Evolutionary conservation across 2,113 vertebrate genomes (phyloP).

Genomic region (Tonatia bakeri): DNA sequence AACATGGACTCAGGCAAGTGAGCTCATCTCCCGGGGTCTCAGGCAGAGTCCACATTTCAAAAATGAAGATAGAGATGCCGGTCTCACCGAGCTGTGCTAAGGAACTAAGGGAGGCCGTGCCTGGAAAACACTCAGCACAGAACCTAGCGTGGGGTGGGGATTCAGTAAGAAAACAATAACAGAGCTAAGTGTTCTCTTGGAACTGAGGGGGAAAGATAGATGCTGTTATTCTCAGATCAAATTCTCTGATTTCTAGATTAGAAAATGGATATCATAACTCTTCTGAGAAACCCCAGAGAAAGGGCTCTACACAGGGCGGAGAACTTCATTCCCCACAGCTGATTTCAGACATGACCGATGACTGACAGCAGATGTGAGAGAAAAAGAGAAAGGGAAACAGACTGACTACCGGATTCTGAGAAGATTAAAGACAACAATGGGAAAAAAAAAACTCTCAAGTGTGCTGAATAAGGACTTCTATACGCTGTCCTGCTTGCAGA

Average conservation of each 20-base stretch:
- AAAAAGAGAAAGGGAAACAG: neutral
- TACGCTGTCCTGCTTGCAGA: neutral
- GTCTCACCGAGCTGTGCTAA: neutral
- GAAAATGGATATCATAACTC: neutral
- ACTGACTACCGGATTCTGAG: neutral
- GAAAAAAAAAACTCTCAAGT: neutral
- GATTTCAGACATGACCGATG: neutral
- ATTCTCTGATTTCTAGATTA: slow-evolving; percentile 10
- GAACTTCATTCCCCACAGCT: neutral
- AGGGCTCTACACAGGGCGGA: neutral
- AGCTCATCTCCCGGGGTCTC: neutral
- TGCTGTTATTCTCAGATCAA: neutral
- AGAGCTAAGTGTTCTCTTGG: neutral
- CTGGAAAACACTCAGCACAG: neutral
- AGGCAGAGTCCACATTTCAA: neutral
- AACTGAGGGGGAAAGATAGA: neutral
- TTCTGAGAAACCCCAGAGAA: neutral
- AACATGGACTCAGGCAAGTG: neutral
- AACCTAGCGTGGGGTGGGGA: neutral
- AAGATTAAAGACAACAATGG: neutral
- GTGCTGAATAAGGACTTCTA: neutral
- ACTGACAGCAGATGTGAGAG: neutral
- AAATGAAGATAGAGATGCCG: neutral
- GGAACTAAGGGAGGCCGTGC: neutral
- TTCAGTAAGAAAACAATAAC: neutral